Conservation (phyloP, 2,113 vertebrate species). For the Cricetomys ansorgei region DNA sequence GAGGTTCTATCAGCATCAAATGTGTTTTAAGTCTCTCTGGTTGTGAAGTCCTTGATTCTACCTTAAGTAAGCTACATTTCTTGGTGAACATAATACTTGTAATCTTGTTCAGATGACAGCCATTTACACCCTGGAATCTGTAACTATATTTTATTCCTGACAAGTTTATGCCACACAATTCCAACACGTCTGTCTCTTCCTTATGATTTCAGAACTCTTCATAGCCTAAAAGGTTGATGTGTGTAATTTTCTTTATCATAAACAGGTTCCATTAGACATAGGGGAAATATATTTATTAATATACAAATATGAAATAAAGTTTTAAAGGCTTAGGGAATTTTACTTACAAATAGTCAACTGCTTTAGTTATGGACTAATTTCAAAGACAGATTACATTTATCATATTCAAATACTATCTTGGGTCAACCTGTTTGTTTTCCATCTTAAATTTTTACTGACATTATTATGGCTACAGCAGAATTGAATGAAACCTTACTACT, state of each 20-base stretch:
- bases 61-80: constrained; percentile 58
- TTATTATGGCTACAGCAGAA: neutral
- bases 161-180: constrained; percentile 50
- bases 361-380: constrained; percentile 26
- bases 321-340: constrained; percentile 16
- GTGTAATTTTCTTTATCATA: constrained; percentile 59
- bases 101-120: constrained; percentile 62
- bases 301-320: constrained; percentile 22
- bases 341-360: neutral
- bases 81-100: constrained; percentile 33
- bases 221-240: constrained; percentile 16
- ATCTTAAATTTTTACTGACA: neutral
- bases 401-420: neutral
- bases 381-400: constrained; percentile 2
- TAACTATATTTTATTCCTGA: constrained; percentile 63
- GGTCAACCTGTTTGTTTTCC: neutral
- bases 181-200: constrained; percentile 11
- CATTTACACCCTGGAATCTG: constrained; percentile 59
- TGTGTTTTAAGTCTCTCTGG: constrained; percentile 22
- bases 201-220: constrained; percentile 64
- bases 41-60: constrained; percentile 35
- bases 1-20: constrained; percentile 25
- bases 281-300: constrained; percentile 44
- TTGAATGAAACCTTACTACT: neutral
- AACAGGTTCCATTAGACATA: neutral